Conservation (phyloP, 2,797 vertebrate genomes). For the Anabas testudineus region DNA sequence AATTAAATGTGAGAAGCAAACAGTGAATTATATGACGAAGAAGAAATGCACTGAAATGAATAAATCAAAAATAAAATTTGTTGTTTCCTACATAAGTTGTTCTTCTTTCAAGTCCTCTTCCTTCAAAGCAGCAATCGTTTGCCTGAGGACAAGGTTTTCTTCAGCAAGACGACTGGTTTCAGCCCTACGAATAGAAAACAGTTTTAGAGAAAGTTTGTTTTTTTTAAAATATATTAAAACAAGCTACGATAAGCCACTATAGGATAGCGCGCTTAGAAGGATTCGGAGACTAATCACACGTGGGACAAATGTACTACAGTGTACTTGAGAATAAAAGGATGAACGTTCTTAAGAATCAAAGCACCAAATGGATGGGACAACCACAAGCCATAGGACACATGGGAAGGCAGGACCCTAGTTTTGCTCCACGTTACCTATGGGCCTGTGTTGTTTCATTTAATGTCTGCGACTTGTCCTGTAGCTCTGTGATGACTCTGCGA, state of each 20-base stretch:
- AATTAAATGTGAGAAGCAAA: constrained; percentile 17
- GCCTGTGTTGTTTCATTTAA: constrained; percentile 67
- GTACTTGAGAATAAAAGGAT: constrained; percentile 7
- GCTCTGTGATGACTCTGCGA: constrained; percentile 69
- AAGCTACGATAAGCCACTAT: background rate
- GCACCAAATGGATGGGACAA: constrained; percentile 33
- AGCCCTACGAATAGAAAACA: constrained; percentile 74
- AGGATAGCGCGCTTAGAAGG: constrained; percentile 14
- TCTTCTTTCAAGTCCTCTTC: constrained; percentile 89
- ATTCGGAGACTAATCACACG: constrained; percentile 6
- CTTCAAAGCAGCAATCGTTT: constrained; percentile 84
- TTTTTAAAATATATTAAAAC: too few species aligned
- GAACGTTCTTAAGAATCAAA: constrained; percentile 10
- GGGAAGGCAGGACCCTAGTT: constrained; percentile 45
- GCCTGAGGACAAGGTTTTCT: constrained; percentile 86
- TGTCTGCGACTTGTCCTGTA: constrained; percentile 72
- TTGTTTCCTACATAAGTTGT: constrained; percentile 87
- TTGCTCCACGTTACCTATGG: constrained; percentile 80
- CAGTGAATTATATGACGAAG: background rate
- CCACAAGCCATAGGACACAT: constrained; percentile 20
- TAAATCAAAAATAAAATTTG: background rate
- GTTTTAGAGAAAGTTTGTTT: constrained; percentile 32
- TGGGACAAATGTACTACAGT: constrained; percentile 1
- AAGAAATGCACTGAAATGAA: background rate
- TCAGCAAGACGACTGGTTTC: constrained; percentile 88